Evolutionary conservation across 2,113 vertebrate species (phyloP).

Genomic region (Brachyhypopomus occidentalis): DNA sequence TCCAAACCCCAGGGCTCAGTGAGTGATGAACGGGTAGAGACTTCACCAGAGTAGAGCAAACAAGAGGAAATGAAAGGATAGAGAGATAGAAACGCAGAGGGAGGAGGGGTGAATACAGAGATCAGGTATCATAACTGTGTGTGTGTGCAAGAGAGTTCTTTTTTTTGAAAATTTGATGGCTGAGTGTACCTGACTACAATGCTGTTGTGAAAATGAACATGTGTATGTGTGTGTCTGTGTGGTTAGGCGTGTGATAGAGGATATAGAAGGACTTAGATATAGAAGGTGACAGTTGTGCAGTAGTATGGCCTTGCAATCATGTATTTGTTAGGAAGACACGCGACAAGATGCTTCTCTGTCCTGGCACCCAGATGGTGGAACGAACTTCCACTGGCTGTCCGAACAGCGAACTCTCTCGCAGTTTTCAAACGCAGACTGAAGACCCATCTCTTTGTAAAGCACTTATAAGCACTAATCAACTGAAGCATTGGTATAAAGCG

Average conservation of each 20-base stretch:
- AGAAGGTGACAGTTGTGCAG: slow-evolving; percentile 12
- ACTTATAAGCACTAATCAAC: too few relatives aligned
- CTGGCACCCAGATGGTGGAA: too few relatives aligned
- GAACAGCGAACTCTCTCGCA: too few relatives aligned
- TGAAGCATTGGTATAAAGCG: too few relatives aligned
- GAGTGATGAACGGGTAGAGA: slow-evolving; percentile 63
- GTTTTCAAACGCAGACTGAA: too few relatives aligned
- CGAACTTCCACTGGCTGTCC: too few relatives aligned
- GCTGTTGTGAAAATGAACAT: slow-evolving; percentile 41
- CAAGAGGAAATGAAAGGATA: slow-evolving; percentile 71
- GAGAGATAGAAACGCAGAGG: slow-evolving; percentile 62
- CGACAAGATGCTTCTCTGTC: too few relatives aligned
- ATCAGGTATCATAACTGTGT: slow-evolving; percentile 59
- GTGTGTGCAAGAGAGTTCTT: slow-evolving; percentile 23
- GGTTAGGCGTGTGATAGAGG: not conserved
- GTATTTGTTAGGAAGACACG: too few relatives aligned
- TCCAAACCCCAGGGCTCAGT: slow-evolving; percentile 30
- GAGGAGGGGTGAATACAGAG: slow-evolving; percentile 53
- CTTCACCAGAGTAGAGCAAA: slow-evolving; percentile 45
- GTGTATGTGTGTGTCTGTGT: slow-evolving; percentile 38
- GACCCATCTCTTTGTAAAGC: too few relatives aligned
- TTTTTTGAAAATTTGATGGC: too few relatives aligned
- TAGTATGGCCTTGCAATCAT: slow-evolving; percentile 4
- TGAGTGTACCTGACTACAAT: too few relatives aligned
- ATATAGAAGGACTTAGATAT: too few relatives aligned